Base-by-base conservation (phyloP, 2,888 invertebrate species). In the Cephus sareptanus region DNA sequence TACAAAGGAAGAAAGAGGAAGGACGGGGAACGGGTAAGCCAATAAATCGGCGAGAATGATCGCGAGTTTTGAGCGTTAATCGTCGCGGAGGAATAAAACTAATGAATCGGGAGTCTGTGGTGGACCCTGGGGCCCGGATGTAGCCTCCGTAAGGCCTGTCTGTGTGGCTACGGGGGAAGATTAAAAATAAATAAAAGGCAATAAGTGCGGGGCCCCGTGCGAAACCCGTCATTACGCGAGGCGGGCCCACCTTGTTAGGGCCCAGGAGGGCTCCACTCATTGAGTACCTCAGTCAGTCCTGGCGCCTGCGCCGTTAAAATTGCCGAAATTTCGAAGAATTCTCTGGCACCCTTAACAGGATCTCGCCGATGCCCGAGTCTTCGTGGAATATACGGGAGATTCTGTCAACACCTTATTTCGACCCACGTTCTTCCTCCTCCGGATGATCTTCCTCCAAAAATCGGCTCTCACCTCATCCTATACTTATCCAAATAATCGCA, bases 201-300 rank as follows among this genome's bases (percentile, higher is more conserved):
- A 89, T 91, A 91, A 91, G 90, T 90, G 90, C 89, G 88, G 90
- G 89, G 89, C 88, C 89, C 89, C 89, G 91, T 87, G 90, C 90
- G 90, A 91, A 90, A 90, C 90, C 91, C 88, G 87, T 91, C 87
- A 91, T 91, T 91, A 90, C 90, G 88, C 89, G 89, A 91, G 91
- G 91, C 91, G 89, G 91, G 89, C 90, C 91, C 88, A 90, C 90
- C 91, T 91, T 91, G 91, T 91, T 91, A 91, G 91, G 33, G 33
- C 88, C 85, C 87, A 84, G 88, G 86, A 88, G 89, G 87, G 87
- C 87, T 86, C 84, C 85, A 83, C 88, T 89, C 89, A 90, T 90
- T 90, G 90, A 88, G 86, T 84, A 86, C 83, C 85, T 82, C 85
- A 33, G 83, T 87, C 86, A 87, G 86, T 85, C 84, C 87, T 88